Evolutionary conservation across 1,140 invertebrate genomes (phyloP).

Genomic region (Macrocentrus cingulum): DNA sequence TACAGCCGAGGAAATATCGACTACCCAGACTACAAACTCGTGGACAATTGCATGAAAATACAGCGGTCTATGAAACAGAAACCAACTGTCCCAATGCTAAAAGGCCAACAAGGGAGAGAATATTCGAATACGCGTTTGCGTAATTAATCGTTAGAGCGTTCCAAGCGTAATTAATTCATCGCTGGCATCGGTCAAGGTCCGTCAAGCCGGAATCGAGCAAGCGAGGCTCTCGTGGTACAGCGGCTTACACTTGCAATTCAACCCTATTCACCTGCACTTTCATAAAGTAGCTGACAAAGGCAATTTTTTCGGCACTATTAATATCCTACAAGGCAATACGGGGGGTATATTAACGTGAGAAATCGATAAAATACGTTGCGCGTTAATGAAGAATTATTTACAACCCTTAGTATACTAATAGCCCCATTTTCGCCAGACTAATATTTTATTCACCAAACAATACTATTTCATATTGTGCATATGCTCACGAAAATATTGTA

Average conservation of each 20-base stretch:
- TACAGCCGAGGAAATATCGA: background rate
- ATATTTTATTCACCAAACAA: background rate
- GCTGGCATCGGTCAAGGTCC: conserved; percentile 33
- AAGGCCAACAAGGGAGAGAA: conserved; percentile 8
- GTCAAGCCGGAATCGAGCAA: conserved; percentile 25
- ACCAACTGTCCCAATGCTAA: no score
- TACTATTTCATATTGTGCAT: background rate
- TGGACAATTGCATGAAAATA: background rate
- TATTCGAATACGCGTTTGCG: conserved; percentile 34
- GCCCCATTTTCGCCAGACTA: no score
- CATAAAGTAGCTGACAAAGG: conserved; percentile 3
- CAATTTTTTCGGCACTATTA: no score
- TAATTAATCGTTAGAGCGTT: conserved; percentile 31
- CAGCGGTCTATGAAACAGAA: background rate
- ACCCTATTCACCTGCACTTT: conserved; percentile 12
- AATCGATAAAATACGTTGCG: no score
- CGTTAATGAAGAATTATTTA: no score
- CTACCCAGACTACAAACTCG: background rate
- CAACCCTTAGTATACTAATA: no score
- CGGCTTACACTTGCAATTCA: conserved; percentile 1
- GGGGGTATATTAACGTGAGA: background rate
- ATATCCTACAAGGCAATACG: conserved; percentile 7
- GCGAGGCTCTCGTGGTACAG: conserved; percentile 9
- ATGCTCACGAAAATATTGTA: background rate
- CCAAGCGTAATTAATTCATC: conserved; percentile 34